Percentiles rank a stretch among this genome's conserved stretches.
These are phyloP conservation scores for Mythimna vitellina DNA, from an alignment of 2,888 invertebrate species.

Conservation along the genomic window DNA sequence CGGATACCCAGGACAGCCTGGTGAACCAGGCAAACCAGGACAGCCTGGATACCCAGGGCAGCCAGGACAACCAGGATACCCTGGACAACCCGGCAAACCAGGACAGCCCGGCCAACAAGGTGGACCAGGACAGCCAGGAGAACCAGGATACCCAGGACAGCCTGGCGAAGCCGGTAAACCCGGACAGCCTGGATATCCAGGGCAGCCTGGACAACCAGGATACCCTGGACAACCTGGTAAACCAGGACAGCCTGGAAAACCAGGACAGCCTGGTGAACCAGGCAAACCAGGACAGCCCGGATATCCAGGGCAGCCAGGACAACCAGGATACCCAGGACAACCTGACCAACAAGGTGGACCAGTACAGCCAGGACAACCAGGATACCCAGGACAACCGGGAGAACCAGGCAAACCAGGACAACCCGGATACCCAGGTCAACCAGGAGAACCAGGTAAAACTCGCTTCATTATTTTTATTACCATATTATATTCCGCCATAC, in stretches of 20 bases:
- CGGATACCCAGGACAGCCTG: constrained; percentile 46
- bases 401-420: constrained; percentile 18
- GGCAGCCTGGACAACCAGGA: constrained; percentile 20
- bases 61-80: constrained; percentile 28
- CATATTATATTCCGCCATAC: too few species aligned
- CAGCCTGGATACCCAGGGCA: constrained; percentile 12
- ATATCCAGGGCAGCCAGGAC: constrained; percentile 46
- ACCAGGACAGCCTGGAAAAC: constrained; percentile 24
- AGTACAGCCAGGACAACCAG: constrained; percentile 57
- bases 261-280: constrained; percentile 65
- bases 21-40: constrained; percentile 55
- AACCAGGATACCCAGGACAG: constrained; percentile 7
- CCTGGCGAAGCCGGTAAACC: constrained; percentile 20
- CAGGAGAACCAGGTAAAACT: constrained; percentile 80
- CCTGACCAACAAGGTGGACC: constrained; percentile 82
- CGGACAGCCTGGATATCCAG: constrained; percentile 21
- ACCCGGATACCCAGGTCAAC: constrained; percentile 68
- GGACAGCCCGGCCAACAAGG: constrained; percentile 30
- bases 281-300: constrained; percentile 67
- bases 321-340: constrained; percentile 76
- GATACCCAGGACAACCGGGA: constrained; percentile 31
- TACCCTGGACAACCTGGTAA: neutral
- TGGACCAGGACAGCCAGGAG: constrained; percentile 11
- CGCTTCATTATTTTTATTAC: too few species aligned
- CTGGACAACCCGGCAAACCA: constrained; percentile 16